Base-by-base conservation (phyloP, 2,113 vertebrate species). In the Callipepla squamata region DNA sequence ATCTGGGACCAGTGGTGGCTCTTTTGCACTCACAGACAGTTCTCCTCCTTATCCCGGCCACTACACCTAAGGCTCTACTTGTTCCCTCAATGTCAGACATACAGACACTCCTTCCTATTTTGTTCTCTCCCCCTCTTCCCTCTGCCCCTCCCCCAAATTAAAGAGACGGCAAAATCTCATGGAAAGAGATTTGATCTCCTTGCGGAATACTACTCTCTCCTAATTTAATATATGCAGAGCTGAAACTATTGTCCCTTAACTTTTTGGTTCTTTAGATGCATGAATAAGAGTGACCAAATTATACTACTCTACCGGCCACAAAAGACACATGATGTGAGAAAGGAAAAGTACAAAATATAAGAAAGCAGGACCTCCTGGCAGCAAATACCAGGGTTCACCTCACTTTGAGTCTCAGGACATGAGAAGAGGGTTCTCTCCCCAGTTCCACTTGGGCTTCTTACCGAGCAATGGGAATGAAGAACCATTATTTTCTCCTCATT, bases 101-200 rank as follows among this genome's bases (percentile, higher is more conserved):
- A 51, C 50, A 30, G 51, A 53, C 51, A 53, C 51, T 53, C 26
- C 51, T 17, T 26, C 51, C 51, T 53, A 17, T 26, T 30, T 17
- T 26, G 16, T 53, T 26, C 51, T 53, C 51, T 55, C 30, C 38
- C 53, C 7, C 26, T 30, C 53, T 55, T 55, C 53, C 28, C 53
- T 55, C 16, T 30, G 53, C 28, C 15, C 51, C 26, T 53, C 15
- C 38, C 53, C 5, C 28, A 45, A 66, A 73, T 50, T 4, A 32
- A 57, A 36, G 26, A 17, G 2, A 7, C 7, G 57, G 12, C 4
- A 47, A 78, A 77, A 77, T 44, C 0, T 0, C 5, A 45, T 3
- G 9, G 26, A 40, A 78, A 81, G 11, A 62, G 4, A 45, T 61
- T 21, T n/a, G 4, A 25, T 55, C 13, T 72, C 47, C 28, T n/a